Evolutionary conservation across 2,113 vertebrate species (phyloP).

Genomic region (Xenopus laevis): DNA sequence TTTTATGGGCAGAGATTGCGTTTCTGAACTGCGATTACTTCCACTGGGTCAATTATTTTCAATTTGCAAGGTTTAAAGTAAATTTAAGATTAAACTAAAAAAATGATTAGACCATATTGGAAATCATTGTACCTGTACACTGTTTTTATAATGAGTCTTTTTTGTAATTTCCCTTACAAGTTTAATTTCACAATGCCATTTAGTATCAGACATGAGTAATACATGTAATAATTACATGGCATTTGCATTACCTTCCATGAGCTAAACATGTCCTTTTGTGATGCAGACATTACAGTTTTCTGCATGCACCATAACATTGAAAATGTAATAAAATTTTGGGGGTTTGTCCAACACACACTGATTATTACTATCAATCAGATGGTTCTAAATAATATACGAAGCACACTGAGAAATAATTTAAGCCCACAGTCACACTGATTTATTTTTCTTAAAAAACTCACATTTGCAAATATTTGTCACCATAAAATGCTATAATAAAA

Average conservation of each 20-base stretch:
- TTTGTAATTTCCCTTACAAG: constrained; percentile 29
- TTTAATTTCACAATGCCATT: constrained; percentile 31
- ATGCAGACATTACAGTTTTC: constrained; percentile 7
- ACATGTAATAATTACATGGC: constrained; percentile 29
- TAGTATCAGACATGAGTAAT: constrained; percentile 23
- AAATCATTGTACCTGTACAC: constrained; percentile 30
- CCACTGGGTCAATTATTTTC: constrained; percentile 41
- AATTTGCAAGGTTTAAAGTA: constrained; percentile 41
- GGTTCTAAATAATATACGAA: too few species aligned
- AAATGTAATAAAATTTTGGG: not conserved
- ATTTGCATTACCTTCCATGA: constrained; percentile 16
- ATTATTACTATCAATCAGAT: too few species aligned
- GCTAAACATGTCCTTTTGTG: constrained; percentile 23
- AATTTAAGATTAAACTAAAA: constrained; percentile 37
- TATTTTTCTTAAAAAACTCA: too few species aligned
- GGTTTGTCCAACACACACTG: too few species aligned
- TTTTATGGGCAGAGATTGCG: constrained; percentile 5
- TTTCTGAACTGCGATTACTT: constrained; percentile 22
- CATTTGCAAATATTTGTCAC: too few species aligned
- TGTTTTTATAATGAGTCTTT: constrained; percentile 11
- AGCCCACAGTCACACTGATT: too few species aligned
- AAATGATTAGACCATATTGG: constrained; percentile 18
- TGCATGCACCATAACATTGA: constrained; percentile 7
- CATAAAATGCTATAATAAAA: too few species aligned
- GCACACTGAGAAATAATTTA: too few species aligned